Conservation (phyloP, 1,140 invertebrate genomes). For the Bombyx mandarina region DNA sequence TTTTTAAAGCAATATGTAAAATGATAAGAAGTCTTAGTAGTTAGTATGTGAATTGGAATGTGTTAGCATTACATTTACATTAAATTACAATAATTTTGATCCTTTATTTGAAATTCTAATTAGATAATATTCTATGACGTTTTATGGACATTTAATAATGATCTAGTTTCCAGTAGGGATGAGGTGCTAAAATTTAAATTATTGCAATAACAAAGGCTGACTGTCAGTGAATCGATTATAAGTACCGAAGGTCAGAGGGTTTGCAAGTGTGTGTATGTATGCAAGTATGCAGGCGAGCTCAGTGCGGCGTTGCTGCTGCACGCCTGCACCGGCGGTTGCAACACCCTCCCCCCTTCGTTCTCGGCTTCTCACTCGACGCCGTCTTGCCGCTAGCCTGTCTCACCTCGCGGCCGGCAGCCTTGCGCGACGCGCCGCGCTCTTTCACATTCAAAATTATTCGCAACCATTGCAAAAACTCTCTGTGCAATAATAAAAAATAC, state of each 20-base stretch:
- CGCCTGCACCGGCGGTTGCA: conserved; percentile 68
- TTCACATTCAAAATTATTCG: conserved; percentile 71
- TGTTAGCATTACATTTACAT: too few relatives aligned
- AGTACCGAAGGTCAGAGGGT: conserved; percentile 65
- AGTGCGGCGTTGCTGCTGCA: conserved; percentile 69
- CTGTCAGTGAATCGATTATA: conserved; percentile 48
- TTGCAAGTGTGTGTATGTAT: conserved; percentile 64
- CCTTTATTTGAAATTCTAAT: too few relatives aligned
- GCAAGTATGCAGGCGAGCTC: conserved; percentile 68
- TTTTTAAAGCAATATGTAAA: neutral
- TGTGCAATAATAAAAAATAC: conserved; percentile 61
- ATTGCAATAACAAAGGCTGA: conserved; percentile 50
- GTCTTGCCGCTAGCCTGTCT: conserved; percentile 68
- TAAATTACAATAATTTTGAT: too few relatives aligned
- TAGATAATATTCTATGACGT: too few relatives aligned
- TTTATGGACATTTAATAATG: too few relatives aligned
- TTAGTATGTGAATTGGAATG: too few relatives aligned
- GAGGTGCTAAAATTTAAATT: conserved; percentile 15
- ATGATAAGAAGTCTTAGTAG: too few relatives aligned
- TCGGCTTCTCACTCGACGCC: conserved; percentile 66
- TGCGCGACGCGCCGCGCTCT: conserved; percentile 69
- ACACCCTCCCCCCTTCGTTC: conserved; percentile 65
- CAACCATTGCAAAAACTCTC: conserved; percentile 69
- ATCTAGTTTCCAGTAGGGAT: conserved; percentile 2
- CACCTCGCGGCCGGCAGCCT: conserved; percentile 68